Conservation (phyloP, 2,888 invertebrate species). For the Patella ulyssiponensis region DNA sequence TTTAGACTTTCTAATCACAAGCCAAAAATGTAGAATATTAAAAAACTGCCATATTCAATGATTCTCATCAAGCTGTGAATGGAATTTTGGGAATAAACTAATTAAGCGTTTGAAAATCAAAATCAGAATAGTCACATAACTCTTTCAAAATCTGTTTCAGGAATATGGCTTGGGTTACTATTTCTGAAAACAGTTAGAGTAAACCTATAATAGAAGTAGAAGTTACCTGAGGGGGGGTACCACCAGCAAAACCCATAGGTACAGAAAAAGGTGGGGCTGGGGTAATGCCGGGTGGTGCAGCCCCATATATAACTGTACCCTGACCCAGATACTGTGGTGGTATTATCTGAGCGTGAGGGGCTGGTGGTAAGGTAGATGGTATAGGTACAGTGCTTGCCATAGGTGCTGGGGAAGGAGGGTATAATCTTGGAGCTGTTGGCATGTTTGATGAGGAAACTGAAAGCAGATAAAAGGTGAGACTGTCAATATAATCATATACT, state of each 20-base stretch:
- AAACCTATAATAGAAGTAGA: neutral
- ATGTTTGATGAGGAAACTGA: constrained; percentile 39
- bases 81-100: no score
- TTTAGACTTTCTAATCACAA: no score
- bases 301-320: constrained; percentile 9
- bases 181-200: no score
- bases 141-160: no score
- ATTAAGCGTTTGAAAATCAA: no score
- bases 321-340: neutral
- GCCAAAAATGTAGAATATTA: no score
- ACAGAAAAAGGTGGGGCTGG: constrained; percentile 29
- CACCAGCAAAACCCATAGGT: constrained; percentile 30
- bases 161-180: no score
- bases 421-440: constrained; percentile 39
- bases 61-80: no score
- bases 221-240: constrained; percentile 39
- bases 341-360: constrained; percentile 27
- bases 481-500: no score
- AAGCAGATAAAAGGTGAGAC: neutral
- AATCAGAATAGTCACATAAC: no score
- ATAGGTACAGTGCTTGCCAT: constrained; percentile 32
- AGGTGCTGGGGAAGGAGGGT: constrained; percentile 28
- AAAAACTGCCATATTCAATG: no score
- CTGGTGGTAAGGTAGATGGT: constrained; percentile 29
- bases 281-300: constrained; percentile 26